Base-by-base conservation (phyloP, 2,888 invertebrate genomes). In the Heterodera filipjevi region DNA sequence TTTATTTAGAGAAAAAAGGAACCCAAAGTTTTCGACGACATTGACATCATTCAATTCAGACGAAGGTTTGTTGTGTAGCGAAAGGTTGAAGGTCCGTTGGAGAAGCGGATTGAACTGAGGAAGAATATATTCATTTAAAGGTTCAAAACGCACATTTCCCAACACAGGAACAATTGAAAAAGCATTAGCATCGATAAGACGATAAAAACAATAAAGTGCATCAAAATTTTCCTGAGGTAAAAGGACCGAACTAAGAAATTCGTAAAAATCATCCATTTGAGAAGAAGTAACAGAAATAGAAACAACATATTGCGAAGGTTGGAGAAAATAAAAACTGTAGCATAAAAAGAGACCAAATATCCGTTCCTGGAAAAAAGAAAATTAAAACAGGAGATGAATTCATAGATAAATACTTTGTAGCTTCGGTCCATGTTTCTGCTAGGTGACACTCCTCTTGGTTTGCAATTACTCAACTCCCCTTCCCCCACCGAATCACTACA, bases 291-390 rank as follows among this genome's bases (percentile, higher is more conserved):
- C 70, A 16, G 76, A 64, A 32, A 80, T 80, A 22, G 80, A 80
- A 19, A 81, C 27, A n/a, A 80, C 80, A 44, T 80, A 80, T 49
- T 80, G 80, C n/a, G 79, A 46, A 14, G 80, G 80, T 68, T 80
- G 80, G 2, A 80, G 66, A 80, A 80, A 80, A 49, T 80, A 80
- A 30, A 80, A 64, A 35, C 80, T 75, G 33, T 80, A 80, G 35
- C 49, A 74, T 16, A 80, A 22, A 75, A 59, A 75, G 30, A 75
- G 46, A 19, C 75, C 75, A 35, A 75, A 75, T 32, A 75, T 33
- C 2, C 75, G 32, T n/a, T 75, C 66, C 68, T 68, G 35, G 6
- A 66, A 66, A 53, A 53, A 6, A 19, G 22, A 59, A 2, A 27
- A 59, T 22, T 39, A 3, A 33, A 10, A 68, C 16, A 33, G 27